Conservation (phyloP, 2,797 vertebrate genomes). For the Acanthiza pusilla region DNA sequence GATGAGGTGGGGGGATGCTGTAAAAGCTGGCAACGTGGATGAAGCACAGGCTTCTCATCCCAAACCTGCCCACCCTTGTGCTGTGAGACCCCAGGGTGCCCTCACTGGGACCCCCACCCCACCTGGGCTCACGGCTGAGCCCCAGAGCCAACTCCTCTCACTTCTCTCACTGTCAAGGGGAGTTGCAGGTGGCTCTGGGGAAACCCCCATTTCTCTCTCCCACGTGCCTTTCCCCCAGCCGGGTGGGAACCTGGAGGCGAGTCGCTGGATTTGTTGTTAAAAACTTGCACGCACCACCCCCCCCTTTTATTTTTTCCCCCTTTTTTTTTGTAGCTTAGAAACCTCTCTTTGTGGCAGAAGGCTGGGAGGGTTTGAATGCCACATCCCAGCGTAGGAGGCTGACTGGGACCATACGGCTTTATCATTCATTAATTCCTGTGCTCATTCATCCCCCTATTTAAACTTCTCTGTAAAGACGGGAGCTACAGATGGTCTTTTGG, state of each 20-base stretch:
- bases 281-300: neutral
- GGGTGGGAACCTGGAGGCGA: neutral
- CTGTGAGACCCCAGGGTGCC: neutral
- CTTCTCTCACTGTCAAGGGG: rapidly evolving
- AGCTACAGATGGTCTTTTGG: conserved; percentile 74
- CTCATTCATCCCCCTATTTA: conserved; percentile 73
- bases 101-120: neutral
- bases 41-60: rapidly evolving
- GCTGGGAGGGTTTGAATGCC: conserved; percentile 56
- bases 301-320: rapidly evolving
- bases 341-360: conserved; percentile 59
- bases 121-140: rapidly evolving
- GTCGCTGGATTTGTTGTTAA: neutral
- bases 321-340: conserved; percentile 39
- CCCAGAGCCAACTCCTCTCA: rapidly evolving
- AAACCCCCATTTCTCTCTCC: rapidly evolving
- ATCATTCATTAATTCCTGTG: conserved; percentile 72
- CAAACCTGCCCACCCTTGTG: neutral
- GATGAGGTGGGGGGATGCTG: neutral
- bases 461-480: conserved; percentile 62
- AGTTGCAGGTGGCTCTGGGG: neutral
- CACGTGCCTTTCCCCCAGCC: neutral
- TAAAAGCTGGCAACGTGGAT: neutral
- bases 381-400: conserved; percentile 48
- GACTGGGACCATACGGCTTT: conserved; percentile 65